Evolutionary conservation across 2,797 vertebrate genomes (phyloP).

Genomic region (Cheirogaleus major): DNA sequence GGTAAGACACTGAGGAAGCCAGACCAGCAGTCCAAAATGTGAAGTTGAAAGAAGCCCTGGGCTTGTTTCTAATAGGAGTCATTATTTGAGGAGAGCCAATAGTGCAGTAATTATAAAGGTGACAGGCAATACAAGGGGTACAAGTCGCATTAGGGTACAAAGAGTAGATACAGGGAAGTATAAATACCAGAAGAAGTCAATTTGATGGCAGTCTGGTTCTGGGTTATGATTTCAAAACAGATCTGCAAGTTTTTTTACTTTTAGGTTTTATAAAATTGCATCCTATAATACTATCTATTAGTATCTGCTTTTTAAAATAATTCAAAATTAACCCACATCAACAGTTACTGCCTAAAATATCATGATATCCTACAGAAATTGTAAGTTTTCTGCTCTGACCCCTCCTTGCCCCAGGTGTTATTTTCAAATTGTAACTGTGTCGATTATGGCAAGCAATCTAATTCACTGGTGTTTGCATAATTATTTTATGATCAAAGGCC

Average conservation of each 20-base stretch:
- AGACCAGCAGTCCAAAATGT: background rate
- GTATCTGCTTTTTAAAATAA: background rate
- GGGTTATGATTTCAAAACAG: background rate
- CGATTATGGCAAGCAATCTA: background rate
- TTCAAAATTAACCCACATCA: background rate
- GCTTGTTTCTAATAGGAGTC: background rate
- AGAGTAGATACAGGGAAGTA: background rate
- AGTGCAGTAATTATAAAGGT: background rate
- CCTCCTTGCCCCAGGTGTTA: background rate
- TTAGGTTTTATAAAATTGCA: background rate
- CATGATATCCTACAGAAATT: background rate
- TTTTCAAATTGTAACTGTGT: background rate
- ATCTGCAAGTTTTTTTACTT: background rate
- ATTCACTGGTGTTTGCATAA: conserved; percentile 8
- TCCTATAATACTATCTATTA: background rate
- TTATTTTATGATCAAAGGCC: background rate
- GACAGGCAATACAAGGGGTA: background rate
- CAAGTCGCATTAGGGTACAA: background rate
- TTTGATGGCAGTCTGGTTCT: background rate
- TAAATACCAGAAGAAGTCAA: background rate
- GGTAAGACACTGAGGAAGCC: background rate
- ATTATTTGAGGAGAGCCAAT: background rate
- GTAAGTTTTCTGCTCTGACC: background rate
- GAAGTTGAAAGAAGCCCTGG: background rate
- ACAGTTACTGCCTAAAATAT: background rate